phyloP scores from a whole-genome alignment of 2,888 invertebrate genomes.

The Drosophila rubida region DNA sequence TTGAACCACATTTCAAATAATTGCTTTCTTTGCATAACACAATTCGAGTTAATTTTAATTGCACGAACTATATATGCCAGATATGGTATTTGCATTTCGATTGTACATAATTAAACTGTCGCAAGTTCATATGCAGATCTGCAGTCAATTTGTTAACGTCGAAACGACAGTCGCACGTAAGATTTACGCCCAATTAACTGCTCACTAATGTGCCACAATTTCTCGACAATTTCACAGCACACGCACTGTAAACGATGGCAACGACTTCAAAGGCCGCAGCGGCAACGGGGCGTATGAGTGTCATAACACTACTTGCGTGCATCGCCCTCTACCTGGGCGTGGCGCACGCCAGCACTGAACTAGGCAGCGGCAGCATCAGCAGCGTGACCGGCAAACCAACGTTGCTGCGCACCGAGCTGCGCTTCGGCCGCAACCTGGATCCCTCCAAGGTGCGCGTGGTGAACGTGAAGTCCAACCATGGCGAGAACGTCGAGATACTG shows the following conservation, averaged over 20 bases:
- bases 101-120: too few species aligned
- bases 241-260: conserved; percentile 41
- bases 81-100: too few species aligned
- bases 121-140: background rate
- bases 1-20: background rate
- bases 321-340: conserved; percentile 32
- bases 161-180: background rate
- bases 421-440: conserved; percentile 91
- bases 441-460: conserved; percentile 91
- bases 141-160: background rate
- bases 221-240: conserved; percentile 53
- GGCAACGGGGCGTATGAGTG: conserved; percentile 33
- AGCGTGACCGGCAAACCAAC: conserved; percentile 85
- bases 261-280: conserved; percentile 29
- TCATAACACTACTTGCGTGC: conserved; percentile 32
- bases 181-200: conserved; percentile 33
- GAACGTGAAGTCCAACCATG: conserved; percentile 91
- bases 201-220: conserved; percentile 46
- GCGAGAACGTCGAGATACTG: conserved; percentile 90
- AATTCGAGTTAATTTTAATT: background rate
- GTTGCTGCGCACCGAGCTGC: conserved; percentile 90
- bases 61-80: too few species aligned
- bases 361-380: conserved; percentile 13
- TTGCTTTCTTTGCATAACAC: background rate
- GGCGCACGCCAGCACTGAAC: conserved; percentile 27